Conservation (phyloP, 1,140 invertebrate species). For the Drosophila chauvacae region DNA sequence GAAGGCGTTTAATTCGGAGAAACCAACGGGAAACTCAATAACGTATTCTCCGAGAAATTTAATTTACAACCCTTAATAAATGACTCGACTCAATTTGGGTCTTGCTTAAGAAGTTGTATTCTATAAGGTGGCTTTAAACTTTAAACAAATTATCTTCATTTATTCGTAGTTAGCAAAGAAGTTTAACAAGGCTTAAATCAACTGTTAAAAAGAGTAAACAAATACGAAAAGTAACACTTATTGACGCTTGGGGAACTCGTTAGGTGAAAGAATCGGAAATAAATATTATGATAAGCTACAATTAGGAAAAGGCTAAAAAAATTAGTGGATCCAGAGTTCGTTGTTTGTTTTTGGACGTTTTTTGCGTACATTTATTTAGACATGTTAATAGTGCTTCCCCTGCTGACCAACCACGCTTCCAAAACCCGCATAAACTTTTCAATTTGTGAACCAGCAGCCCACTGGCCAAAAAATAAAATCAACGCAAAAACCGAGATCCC, state of each 20-base stretch:
- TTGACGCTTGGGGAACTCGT: neutral
- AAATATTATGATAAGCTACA: slow-evolving; percentile 11
- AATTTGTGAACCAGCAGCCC: slow-evolving; percentile 59
- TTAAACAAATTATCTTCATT: neutral
- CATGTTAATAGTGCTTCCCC: slow-evolving; percentile 39
- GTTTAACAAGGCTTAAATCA: neutral
- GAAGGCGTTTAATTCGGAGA: slow-evolving; percentile 1
- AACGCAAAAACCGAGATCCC: slow-evolving; percentile 50
- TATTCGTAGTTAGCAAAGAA: neutral
- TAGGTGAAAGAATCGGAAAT: neutral
- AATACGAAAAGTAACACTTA: slow-evolving; percentile 6
- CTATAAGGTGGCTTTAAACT: neutral
- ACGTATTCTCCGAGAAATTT: neutral
- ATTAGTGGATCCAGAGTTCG: slow-evolving; percentile 16
- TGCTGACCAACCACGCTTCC: neutral
- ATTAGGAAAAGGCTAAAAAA: neutral
- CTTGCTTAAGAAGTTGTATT: neutral
- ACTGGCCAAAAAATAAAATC: slow-evolving; percentile 18
- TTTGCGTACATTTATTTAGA: slow-evolving; percentile 3
- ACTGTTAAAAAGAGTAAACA: neutral
- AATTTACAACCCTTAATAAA: neutral
- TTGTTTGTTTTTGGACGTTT: slow-evolving; percentile 2
- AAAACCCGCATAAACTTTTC: slow-evolving; percentile 61
- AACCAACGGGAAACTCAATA: slow-evolving; percentile 4
- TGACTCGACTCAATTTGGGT: neutral